Conservation (phyloP, 2,113 vertebrate species). For the Rhinichthys klamathensis region DNA sequence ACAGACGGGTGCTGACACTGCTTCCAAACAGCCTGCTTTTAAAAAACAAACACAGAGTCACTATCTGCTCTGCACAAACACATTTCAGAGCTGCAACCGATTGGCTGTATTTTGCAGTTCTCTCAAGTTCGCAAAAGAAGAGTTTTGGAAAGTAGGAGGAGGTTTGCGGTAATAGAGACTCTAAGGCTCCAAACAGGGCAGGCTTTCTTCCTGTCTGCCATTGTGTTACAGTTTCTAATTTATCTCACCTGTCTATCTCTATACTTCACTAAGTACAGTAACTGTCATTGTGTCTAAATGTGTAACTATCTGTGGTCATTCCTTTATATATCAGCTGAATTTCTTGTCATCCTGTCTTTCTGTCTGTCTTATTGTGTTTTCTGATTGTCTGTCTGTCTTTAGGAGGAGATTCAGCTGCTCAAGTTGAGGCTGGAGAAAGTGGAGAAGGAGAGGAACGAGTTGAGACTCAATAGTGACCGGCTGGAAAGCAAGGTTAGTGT, state of each 20-base stretch:
- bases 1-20: conserved; percentile 32
- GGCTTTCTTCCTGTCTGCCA: not conserved
- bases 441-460: conserved; percentile 94
- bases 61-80: conserved; percentile 40
- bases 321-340: not conserved
- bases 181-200: not conserved
- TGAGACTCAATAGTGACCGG: conserved; percentile 91
- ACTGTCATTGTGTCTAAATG: not conserved
- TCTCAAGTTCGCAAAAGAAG: conserved; percentile 23
- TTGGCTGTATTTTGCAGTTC: conserved; percentile 16
- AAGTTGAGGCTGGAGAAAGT: conserved; percentile 90
- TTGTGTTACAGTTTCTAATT: conserved; percentile 19
- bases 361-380: conserved; percentile 1
- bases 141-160: conserved; percentile 23
- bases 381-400: conserved; percentile 21
- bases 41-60: conserved; percentile 34
- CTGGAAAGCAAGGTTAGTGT: conserved; percentile 87
- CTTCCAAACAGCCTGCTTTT: conserved; percentile 37
- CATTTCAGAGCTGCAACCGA: conserved; percentile 2
- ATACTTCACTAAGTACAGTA: not conserved
- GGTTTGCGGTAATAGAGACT: not conserved
- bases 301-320: not conserved
- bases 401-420: conserved; percentile 96
- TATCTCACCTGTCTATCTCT: not conserved
- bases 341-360: not conserved